Percentiles rank a stretch among this genome's conserved stretches.
Evolutionary conservation across 2,888 invertebrate genomes (phyloP).

Genomic region (Amiota mariae): DNA sequence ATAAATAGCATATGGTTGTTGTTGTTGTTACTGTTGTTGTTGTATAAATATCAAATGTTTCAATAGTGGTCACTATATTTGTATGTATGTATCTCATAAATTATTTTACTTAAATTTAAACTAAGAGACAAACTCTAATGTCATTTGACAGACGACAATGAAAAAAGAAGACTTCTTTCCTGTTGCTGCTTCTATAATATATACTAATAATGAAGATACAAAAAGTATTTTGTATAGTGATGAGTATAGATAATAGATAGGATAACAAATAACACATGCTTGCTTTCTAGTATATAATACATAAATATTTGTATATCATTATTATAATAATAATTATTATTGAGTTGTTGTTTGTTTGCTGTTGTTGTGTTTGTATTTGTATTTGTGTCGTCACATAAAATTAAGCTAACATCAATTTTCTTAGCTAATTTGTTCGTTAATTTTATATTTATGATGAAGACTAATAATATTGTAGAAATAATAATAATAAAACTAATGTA

Average conservation of each 20-base stretch:
- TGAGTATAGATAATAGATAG: too few relatives aligned
- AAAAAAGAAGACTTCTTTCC: not conserved
- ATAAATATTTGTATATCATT: too few relatives aligned
- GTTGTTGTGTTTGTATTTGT: too few relatives aligned
- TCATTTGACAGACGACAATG: not conserved
- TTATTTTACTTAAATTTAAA: conserved; percentile 11
- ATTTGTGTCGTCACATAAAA: conserved; percentile 43
- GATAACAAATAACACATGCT: too few relatives aligned
- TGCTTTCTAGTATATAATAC: too few relatives aligned
- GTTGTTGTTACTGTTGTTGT: not conserved
- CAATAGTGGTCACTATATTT: conserved; percentile 24
- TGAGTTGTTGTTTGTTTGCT: too few relatives aligned
- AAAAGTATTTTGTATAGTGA: too few relatives aligned
- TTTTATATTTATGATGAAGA: conserved; percentile 40
- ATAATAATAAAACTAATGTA: not conserved
- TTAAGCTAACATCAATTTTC: conserved; percentile 55
- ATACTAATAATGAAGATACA: too few relatives aligned
- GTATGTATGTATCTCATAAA: too few relatives aligned
- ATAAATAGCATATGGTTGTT: not conserved
- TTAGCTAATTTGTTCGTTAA: conserved; percentile 37
- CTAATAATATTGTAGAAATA: conserved; percentile 9
- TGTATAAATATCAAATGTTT: conserved; percentile 12
- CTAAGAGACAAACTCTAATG: conserved; percentile 3
- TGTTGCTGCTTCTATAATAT: not conserved
- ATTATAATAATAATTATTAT: too few relatives aligned